phyloP scores from a whole-genome alignment of 2,113 vertebrate genomes.

The Dolichallabes microphthalmus region DNA sequence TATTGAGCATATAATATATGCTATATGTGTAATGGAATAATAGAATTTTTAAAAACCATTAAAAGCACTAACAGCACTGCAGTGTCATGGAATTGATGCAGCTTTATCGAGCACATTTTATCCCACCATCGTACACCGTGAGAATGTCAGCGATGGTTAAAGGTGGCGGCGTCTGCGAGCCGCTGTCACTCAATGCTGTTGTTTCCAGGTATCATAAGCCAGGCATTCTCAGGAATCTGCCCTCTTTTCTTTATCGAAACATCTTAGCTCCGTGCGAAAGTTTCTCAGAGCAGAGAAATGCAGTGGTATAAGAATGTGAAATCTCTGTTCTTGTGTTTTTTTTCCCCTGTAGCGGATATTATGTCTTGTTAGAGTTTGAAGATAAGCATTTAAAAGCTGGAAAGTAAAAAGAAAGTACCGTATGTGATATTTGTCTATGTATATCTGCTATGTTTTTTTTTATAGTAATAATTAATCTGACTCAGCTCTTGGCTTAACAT shows the following conservation, averaged over 20 bases:
- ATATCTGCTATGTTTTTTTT: not conserved
- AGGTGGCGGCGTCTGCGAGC: not conserved
- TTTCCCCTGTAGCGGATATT: not conserved
- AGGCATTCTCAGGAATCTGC: not conserved
- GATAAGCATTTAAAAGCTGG: not conserved
- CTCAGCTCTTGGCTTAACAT: not conserved
- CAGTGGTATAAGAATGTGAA: not conserved
- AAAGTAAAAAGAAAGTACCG: not conserved
- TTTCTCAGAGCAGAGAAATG: not conserved
- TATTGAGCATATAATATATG: not conserved
- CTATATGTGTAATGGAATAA: not conserved
- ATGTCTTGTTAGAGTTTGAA: not conserved
- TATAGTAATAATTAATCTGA: not conserved
- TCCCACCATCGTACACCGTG: not conserved
- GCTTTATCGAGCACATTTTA: not conserved
- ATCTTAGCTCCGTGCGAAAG: conserved; percentile 20
- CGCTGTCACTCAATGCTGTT: not conserved
- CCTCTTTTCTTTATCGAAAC: not conserved
- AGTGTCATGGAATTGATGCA: not conserved
- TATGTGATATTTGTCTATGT: not conserved
- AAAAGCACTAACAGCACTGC: not conserved
- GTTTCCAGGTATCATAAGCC: not conserved
- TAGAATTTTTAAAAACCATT: not conserved
- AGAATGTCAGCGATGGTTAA: not conserved
- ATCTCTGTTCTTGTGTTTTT: conserved; percentile 18